Evolutionary conservation across 2,888 invertebrate species (phyloP), one percentile per base, ranked within the genome.

Genomic region (Caenorhabditis sp.): DNA sequence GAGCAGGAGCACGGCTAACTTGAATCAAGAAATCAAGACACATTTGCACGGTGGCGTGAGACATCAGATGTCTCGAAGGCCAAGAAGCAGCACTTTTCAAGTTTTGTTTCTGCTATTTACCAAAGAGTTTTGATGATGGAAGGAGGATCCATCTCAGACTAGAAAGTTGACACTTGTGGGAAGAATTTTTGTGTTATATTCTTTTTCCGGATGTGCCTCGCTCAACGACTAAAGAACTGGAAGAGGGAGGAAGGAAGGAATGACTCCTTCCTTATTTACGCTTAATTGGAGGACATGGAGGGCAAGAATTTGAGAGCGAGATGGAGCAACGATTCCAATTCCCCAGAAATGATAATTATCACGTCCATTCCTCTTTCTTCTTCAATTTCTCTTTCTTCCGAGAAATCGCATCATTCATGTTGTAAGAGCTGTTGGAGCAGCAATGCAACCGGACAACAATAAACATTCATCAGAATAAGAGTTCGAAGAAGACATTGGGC

Each of bases 81-180:
- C 72, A 72, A 72, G 35, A 50, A 72, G 35, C 64, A 9, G n/a
- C 32, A 6, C 32, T 32, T 9, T 9, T 32, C 4, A 32, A 6
- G 32, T 32, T 32, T 32, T 26, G 55, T 56, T 55, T 62, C 44
- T n/a, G n/a, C n/a, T n/a, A 55, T 4, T 32, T 32, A 4, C 9
- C 26, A 5, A 4, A 6, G 15, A 61, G 44, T 60, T 67, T 72
- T 55, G 62, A 56, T 32, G 5, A 6, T 35, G 47, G 44, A 40
- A 11, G 2, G 2, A 40, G 13, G 40, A 40, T 11, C 40, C 40
- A 32, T 50, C 51, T 44, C 26, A 76, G 76, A 76, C 76, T 50
- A 20, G 76, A 76, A 76, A 76, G 32, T 44, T 35, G 67, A 76
- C 58, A 67, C 76, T 67, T 35, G 76, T 76, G 76, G 76, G 76